Evolutionary conservation across 2,113 vertebrate genomes (phyloP).

Genomic region (Falcunculus frontatus): DNA sequence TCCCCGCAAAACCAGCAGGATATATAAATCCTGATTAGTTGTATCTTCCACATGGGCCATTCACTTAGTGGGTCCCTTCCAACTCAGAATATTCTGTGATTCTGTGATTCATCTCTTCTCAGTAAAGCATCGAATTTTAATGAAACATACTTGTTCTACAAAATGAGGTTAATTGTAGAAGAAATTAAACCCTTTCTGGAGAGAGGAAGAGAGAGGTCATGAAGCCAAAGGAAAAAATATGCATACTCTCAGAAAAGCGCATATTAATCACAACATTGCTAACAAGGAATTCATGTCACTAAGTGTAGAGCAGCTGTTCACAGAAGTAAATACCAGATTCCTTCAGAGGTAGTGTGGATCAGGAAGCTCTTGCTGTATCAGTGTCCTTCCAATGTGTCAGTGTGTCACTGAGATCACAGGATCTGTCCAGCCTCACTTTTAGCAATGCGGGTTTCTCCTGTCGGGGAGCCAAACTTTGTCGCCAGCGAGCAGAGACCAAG

Average conservation of each 20-base stretch:
- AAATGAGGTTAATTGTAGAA: neutral
- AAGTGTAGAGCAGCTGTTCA: neutral
- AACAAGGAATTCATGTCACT: neutral
- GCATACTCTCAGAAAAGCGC: neutral
- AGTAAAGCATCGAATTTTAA: neutral
- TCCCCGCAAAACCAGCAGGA: neutral
- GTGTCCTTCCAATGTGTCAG: neutral
- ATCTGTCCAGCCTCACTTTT: neutral
- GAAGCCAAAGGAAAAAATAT: neutral
- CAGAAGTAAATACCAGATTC: neutral
- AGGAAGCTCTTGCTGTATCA: neutral
- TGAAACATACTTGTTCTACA: neutral
- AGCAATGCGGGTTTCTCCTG: neutral
- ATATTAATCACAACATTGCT: neutral
- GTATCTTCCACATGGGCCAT: neutral
- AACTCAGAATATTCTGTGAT: neutral
- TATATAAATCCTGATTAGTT: neutral
- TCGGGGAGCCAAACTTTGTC: neutral
- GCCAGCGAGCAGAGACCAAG: too few relatives aligned
- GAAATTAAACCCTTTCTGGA: neutral
- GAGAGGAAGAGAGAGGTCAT: neutral
- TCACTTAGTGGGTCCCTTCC: neutral
- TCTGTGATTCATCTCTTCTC: neutral
- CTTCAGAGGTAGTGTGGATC: neutral
- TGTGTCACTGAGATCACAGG: neutral